Base-by-base conservation (phyloP, 2,888 invertebrate genomes). In the Chorisops tibialis region DNA sequence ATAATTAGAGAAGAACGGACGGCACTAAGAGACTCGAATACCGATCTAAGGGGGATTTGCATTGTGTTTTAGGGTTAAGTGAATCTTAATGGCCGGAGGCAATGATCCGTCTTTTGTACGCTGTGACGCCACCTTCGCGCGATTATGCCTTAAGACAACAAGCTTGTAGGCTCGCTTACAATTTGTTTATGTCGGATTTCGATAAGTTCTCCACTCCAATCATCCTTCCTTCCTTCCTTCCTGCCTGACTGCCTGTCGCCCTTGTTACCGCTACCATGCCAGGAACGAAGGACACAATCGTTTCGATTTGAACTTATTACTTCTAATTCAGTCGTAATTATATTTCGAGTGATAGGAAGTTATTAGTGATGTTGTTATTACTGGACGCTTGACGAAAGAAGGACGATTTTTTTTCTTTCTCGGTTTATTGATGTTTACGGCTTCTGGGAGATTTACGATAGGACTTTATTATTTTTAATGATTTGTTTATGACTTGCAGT, bases 31-130 rank as follows among this genome's bases (percentile, higher is more conserved):
- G 30, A 9, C 30, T 30, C 3, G 30, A 30, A 30, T 30, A 35
- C 50, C 16, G 35, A 30, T 50, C 14, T 30, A 43, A 24, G 43
- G 24, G 19, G 43, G 30, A 21, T 51, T 50, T 45, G 14, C 37
- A 59, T 63, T 63, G 59, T n/a, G n/a, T 63, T 59, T 63, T 45
- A 59, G 59, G 43, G 59, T 51, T 63, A 43, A 54, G 22, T 63
- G 54, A 63, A 63, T 63, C 54, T 60, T 59, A 60, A 63, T 47
- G 52, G 48, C 60, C 48, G n/a, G 39, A 63, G 63, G 63, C 63
- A 49, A 63, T 63, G 52, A 63, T 63, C 63, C 54, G 48, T 63
- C 60, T 63, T 60, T 60, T 59, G 63, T 49, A 35, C 18, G 49
- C 48, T 60, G 52, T 60, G 60, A 50, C 50, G 60, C 43, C 56